Base-by-base conservation (phyloP, 2,113 vertebrate species). In the Capricornis sumatraensis region DNA sequence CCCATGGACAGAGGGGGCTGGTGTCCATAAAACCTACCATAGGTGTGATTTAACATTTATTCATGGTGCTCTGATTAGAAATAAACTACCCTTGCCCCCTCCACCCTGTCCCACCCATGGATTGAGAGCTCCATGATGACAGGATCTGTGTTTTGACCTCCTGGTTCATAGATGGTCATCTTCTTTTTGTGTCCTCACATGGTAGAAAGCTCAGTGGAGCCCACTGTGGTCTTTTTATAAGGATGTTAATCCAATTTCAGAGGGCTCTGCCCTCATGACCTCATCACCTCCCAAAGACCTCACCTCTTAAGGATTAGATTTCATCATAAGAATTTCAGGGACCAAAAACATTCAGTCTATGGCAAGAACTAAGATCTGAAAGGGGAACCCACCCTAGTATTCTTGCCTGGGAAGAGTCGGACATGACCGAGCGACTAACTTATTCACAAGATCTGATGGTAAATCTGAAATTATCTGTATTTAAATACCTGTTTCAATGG, bases 21-120 rank as follows among this genome's bases (percentile, higher is more conserved):
- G 25, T 58, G 57, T 58, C 57, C 45, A 50, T 33, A n/a, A 81
- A 84, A 64, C 2, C 2, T 85, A 10, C 36, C 25, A 79, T 21
- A 45, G 27, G 21, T 90, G 36, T 57, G 36, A 84, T 57, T 93
- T 74, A 89, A 57, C 28, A 33, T 55, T 62, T 94, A 83, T 64
- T 92, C n/a, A n/a, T 92, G 76, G 57, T 43, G 60, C n/a, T 47
- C 83, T 94, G 21, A 71, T 86, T 21, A 84, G 82, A 96, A 79
- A 43, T 57, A 55, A 71, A 23, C 23, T 83, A 64, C 60, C 8
- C 60, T 9, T 4, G 15, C 17, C 64, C 23, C 5, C 8, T 5
- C 15, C 33, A 0, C 2, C 58, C 67, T 12, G 5, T 12, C 67
- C n/a, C 1, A 36, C 5, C n/a, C n/a, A 71, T 71, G n/a, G 43